Conservation (phyloP, 2,888 invertebrate genomes). For the Orthosia incerta region DNA sequence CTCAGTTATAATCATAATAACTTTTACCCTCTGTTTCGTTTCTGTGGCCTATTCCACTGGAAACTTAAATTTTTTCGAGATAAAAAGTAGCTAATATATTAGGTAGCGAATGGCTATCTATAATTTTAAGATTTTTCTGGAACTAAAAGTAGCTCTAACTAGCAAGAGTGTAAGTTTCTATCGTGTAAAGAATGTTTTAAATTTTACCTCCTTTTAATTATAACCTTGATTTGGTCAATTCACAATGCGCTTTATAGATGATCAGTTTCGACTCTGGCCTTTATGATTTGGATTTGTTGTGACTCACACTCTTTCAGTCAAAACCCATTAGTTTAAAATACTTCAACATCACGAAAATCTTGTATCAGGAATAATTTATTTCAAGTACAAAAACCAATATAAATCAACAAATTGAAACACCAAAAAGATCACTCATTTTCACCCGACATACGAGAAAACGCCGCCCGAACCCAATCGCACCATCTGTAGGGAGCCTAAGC, state of each 20-base stretch:
- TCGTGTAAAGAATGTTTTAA: too few relatives aligned
- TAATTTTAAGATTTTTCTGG: too few relatives aligned
- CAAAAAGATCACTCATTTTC: constrained; percentile 27
- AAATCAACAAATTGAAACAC: constrained; percentile 36
- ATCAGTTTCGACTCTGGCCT: background rate
- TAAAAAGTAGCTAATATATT: too few relatives aligned
- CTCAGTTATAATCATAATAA: background rate
- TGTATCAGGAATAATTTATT: background rate
- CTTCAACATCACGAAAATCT: background rate
- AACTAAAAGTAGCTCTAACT: too few relatives aligned
- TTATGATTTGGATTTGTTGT: background rate
- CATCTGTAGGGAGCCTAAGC: constrained; percentile 70
- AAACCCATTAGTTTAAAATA: background rate
- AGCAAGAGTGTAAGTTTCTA: too few relatives aligned
- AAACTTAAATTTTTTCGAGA: too few relatives aligned
- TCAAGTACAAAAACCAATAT: background rate
- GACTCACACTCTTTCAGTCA: background rate
- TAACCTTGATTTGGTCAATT: background rate
- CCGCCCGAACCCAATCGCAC: constrained; percentile 53
- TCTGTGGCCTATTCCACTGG: background rate
- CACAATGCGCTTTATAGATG: background rate
- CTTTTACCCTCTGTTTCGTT: background rate
- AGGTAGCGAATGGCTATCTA: too few relatives aligned
- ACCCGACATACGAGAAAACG: constrained; percentile 29
- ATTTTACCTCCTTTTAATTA: too few relatives aligned